Evolutionary conservation across 2,888 invertebrate genomes (phyloP).

Genomic region (Cetonia aurata): DNA sequence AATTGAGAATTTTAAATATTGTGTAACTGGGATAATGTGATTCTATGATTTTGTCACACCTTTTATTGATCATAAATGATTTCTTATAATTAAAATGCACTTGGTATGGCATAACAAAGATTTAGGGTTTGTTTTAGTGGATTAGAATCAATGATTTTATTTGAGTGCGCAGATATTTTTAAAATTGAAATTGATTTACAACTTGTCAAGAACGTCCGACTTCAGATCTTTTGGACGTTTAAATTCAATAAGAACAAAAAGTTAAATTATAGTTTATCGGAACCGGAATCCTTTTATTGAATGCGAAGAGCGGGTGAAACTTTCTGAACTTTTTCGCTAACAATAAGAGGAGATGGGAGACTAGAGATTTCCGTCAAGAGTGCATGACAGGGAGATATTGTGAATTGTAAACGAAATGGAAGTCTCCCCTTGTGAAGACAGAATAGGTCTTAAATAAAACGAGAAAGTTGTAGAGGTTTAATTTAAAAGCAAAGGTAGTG

Average conservation of each 20-base stretch:
- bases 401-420: not conserved
- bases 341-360: conserved; percentile 6
- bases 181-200: too few relatives aligned
- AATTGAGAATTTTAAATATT: too few relatives aligned
- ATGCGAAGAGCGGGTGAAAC: conserved; percentile 10
- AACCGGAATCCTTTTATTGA: conserved; percentile 22
- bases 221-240: not conserved
- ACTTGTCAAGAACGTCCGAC: not conserved
- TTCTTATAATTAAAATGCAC: too few relatives aligned
- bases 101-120: too few relatives aligned
- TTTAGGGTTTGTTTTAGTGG: too few relatives aligned
- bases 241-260: conserved; percentile 37
- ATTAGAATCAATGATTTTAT: too few relatives aligned
- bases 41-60: too few relatives aligned
- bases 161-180: too few relatives aligned
- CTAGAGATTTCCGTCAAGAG: conserved; percentile 19
- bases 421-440: not conserved
- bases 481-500: too few relatives aligned
- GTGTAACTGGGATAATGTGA: too few relatives aligned
- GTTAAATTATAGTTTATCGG: conserved; percentile 31
- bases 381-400: not conserved
- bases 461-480: too few relatives aligned
- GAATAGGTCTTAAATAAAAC: not conserved
- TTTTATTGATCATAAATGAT: too few relatives aligned
- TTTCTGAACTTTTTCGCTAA: conserved; percentile 25